Evolutionary conservation across 2,888 invertebrate genomes (phyloP), one percentile per base, ranked within the genome.

Genomic region (Lasioglossum oenotherae): DNA sequence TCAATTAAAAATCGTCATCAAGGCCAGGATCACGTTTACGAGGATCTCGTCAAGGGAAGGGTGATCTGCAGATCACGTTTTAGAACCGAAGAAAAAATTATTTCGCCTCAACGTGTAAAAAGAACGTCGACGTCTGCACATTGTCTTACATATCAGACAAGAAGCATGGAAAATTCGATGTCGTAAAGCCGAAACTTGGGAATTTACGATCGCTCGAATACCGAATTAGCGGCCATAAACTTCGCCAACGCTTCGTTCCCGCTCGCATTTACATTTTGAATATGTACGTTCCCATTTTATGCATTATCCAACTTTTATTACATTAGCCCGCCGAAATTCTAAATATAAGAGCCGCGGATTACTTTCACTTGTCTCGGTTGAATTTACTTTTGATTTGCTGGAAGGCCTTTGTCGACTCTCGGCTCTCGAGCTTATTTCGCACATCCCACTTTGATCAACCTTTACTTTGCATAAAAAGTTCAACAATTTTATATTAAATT

Each of bases 141-240:
- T 67, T 67, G 67, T 67, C 35, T 67, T 35, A 16, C 67, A 19
- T 35, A 19, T 67, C 67, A 19, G 69, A 10, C 10, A 6, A 69
- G 38, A 69, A 38, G 23, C 23, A 38, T 69, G 35, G 12, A 38
- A 38, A 69, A 35, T 23, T 69, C 38, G 38, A 38, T 10, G 38
- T 38, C 69, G 69, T 69, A 69, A 69, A 69, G 69, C 41, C 44
- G 41, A 72, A 72, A 72, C 41, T 44, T 72, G 41, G 31, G 6
- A 41, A n/a, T 57, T 60, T 53, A 74, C 35, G 74, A 57, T 38
- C 49, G n/a, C 14, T 14, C 46, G 35, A 67, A 77, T 69, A 69
- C 35, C 10, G 69, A 69, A 69, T 69, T 38, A 38, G 38, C 23
- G 12, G 38, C 23, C 23, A 35, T 69, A 69, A 69, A 38, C 38